Evolutionary conservation across 2,797 vertebrate species (phyloP).

Genomic region (Balearica regulorum): DNA sequence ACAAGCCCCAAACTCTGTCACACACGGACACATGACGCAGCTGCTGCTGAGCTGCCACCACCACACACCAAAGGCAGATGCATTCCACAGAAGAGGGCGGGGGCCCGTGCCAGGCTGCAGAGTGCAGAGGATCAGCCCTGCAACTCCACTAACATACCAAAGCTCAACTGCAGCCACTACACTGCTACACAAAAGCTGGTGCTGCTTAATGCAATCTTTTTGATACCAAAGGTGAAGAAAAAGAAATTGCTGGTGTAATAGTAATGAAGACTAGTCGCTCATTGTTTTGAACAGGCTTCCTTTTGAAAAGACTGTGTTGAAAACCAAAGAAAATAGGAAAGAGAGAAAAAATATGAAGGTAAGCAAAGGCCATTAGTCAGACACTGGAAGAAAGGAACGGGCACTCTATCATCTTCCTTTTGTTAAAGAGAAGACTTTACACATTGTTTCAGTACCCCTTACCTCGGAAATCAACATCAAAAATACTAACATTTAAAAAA

Average conservation of each 20-base stretch:
- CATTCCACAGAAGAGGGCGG: background rate
- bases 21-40: rapidly evolving
- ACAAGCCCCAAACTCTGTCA: no score
- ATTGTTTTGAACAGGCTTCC: background rate
- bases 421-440: background rate
- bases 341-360: background rate
- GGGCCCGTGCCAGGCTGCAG: background rate
- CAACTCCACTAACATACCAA: background rate
- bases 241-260: background rate
- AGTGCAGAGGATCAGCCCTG: rapidly evolving
- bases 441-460: background rate
- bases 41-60: background rate
- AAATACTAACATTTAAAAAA: background rate
- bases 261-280: background rate
- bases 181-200: background rate
- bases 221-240: background rate
- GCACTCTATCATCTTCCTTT: background rate
- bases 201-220: background rate
- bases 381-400: background rate
- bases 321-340: background rate
- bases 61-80: no score
- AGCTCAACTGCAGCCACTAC: background rate
- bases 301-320: background rate
- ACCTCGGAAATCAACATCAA: background rate
- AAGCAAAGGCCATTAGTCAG: background rate